Conservation (phyloP, 2,797 vertebrate genomes). For the Thunnus albacares region DNA sequence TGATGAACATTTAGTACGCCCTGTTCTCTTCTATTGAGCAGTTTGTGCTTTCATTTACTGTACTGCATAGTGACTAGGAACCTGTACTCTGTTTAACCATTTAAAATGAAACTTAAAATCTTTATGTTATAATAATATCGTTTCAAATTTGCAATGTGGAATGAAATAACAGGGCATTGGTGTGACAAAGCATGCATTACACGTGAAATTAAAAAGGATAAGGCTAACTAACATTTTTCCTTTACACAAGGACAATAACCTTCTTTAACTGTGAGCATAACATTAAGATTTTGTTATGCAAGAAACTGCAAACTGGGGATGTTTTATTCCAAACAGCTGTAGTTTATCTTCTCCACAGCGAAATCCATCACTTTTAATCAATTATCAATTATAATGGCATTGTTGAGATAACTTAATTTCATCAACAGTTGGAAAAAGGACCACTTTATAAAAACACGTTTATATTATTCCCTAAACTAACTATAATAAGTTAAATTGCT, state of each 20-base stretch:
- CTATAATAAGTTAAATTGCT: slow-evolving; percentile 92
- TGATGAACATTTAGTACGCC: slow-evolving; percentile 55
- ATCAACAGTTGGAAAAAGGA: slow-evolving; percentile 80
- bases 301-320: slow-evolving; percentile 52
- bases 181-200: slow-evolving; percentile 83
- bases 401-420: slow-evolving; percentile 75
- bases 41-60: slow-evolving; percentile 78
- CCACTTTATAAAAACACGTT: slow-evolving; percentile 83
- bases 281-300: slow-evolving; percentile 53
- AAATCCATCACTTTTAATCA: slow-evolving; percentile 58
- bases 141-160: slow-evolving; percentile 61
- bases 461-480: slow-evolving; percentile 91
- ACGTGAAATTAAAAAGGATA: slow-evolving; percentile 75
- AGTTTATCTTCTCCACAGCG: slow-evolving; percentile 42
- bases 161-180: slow-evolving; percentile 66
- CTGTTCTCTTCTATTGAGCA: slow-evolving; percentile 61
- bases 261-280: slow-evolving; percentile 58
- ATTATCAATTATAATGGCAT: slow-evolving; percentile 76
- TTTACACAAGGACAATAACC: slow-evolving; percentile 74
- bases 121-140: slow-evolving; percentile 46
- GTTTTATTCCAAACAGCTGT: slow-evolving; percentile 56
- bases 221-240: slow-evolving; percentile 76
- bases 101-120: slow-evolving; percentile 62
- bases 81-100: slow-evolving; percentile 60
- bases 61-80: slow-evolving; percentile 82